Evolutionary conservation across 2,888 invertebrate species (phyloP), one percentile per base, ranked within the genome.

Genomic region (Latrodectus elegans): DNA sequence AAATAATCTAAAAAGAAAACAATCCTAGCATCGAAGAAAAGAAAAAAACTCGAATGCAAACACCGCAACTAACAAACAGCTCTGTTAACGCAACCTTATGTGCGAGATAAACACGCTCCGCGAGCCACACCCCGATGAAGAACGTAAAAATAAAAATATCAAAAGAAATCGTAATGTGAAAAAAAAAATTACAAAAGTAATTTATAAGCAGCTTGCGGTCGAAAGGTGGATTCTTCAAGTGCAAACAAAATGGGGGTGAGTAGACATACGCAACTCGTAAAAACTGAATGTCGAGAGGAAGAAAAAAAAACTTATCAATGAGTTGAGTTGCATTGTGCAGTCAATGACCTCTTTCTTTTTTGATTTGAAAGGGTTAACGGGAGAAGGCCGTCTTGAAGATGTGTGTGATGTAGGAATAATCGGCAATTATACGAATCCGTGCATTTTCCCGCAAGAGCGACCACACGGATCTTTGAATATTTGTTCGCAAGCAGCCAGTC

Each of bases 401-500:
- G 53, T 12, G 22, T 17, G 22, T 17, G 55, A 53, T 38, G 38
- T 38, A 55, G 49, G 26, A 84, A 77, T 38, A 84, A 77, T 68
- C 75, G 75, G 52, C 65, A 84, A 84, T 84, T 84, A 84, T 77
- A 55, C 38, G 65, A 77, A 77, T 77, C 72, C 84, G 72, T 67
- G 75, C 77, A 73, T 84, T 84, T 84, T 84, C 83, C 60, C 77
- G 84, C 84, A 84, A 84, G 84, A 72, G 84, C 84, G 71, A 68
- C 67, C 84, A 77, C 22, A 84, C 67, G 77, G 22, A 84, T 77
- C 76, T 53, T 10, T 4, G 38, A 38, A 38, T 4, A 38, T 38
- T 38, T 38, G 38, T 38, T 38, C 38, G 38, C 38, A 38, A 38
- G 38, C 38, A 38, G 38, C 38, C 38, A 38, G 38, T 38, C 6